Conservation (phyloP, 2,888 invertebrate genomes). For the Pachymerium ferrugineum region DNA sequence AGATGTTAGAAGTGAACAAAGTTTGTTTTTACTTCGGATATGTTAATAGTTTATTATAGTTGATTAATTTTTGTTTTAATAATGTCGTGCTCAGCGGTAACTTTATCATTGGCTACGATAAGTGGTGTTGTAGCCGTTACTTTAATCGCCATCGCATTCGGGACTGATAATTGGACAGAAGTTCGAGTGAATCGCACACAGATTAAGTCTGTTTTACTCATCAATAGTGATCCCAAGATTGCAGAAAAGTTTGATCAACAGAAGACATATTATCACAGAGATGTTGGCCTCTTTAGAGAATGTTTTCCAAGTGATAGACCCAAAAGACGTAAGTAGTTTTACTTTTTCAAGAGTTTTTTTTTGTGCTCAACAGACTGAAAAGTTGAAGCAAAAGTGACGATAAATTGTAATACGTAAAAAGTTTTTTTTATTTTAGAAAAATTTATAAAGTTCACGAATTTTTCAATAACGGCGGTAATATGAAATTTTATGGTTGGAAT, state of each 20-base stretch:
- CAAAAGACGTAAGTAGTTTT: constrained; percentile 44
- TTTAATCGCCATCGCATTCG: constrained; percentile 85
- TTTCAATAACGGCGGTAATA: too few species aligned
- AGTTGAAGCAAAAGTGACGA: too few species aligned
- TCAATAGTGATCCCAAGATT: constrained; percentile 42
- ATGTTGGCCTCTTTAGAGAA: constrained; percentile 86
- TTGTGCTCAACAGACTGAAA: too few species aligned
- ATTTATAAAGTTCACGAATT: too few species aligned
- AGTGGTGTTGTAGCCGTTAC: constrained; percentile 92
- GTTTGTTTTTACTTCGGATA: neutral
- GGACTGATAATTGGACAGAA: constrained; percentile 94
- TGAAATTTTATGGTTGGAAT: too few species aligned
- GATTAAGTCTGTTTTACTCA: constrained; percentile 55
- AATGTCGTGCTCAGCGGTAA: constrained; percentile 61
- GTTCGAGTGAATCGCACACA: constrained; percentile 82
- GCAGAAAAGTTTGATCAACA: constrained; percentile 62
- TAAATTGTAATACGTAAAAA: too few species aligned
- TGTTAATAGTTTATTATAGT: neutral
- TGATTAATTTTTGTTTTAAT: neutral
- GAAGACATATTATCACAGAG: constrained; percentile 84
- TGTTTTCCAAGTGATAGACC: constrained; percentile 91
- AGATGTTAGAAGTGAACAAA: neutral
- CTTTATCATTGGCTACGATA: constrained; percentile 90
- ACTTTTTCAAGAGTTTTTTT: neutral
- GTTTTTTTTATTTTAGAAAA: too few species aligned